Percentiles rank a stretch among this genome's conserved stretches.
phyloP scores from a whole-genome alignment of 1,140 invertebrate genomes.

The Solen grandis region DNA sequence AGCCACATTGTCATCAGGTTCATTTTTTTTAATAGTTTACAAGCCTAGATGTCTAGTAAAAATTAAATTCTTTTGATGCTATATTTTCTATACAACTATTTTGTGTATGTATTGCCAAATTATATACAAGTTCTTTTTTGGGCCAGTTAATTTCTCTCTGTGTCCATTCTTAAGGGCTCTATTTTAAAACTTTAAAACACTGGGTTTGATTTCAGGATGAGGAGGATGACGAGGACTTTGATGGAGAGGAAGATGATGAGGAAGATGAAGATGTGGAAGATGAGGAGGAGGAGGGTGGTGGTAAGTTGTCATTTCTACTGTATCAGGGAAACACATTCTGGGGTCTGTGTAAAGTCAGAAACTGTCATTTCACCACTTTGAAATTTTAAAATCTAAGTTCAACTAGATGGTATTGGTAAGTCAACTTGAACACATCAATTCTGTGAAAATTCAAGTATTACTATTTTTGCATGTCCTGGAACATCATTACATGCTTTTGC shows the following conservation, averaged over 20 bases:
- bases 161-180: background rate
- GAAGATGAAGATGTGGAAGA: slow-evolving; percentile 66
- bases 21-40: too few species aligned
- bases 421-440: slow-evolving; percentile 40
- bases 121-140: background rate
- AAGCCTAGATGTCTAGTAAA: too few species aligned
- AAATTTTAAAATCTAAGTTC: background rate
- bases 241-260: slow-evolving; percentile 65
- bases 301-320: too few species aligned
- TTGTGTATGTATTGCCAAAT: too few species aligned
- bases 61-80: too few species aligned
- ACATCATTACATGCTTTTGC: too few species aligned
- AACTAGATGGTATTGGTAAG: background rate
- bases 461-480: too few species aligned
- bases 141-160: background rate
- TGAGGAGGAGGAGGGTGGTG: slow-evolving; percentile 55
- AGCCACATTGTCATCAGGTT: too few species aligned
- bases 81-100: too few species aligned
- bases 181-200: too few species aligned
- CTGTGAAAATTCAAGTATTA: too few species aligned
- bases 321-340: background rate
- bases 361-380: too few species aligned
- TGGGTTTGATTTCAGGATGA: slow-evolving; percentile 77
- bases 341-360: background rate
- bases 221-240: slow-evolving; percentile 77